phyloP scores from a whole-genome alignment of 2,888 invertebrate species.

The Oxycera nigricornis region DNA sequence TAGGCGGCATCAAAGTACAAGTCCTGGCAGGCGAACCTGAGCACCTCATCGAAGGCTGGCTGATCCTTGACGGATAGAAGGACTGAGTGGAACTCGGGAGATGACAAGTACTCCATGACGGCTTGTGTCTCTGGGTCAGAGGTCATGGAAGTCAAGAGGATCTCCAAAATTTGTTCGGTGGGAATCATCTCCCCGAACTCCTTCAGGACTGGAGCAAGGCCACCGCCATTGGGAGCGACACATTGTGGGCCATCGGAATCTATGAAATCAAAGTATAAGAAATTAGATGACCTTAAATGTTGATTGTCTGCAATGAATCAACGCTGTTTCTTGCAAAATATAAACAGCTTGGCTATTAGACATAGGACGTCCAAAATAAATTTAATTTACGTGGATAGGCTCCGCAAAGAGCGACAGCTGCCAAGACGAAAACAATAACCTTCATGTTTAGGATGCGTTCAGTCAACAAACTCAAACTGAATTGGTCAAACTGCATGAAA shows the following conservation, averaged over 20 bases:
- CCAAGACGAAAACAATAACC: not conserved
- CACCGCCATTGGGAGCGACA: slow-evolving; percentile 45
- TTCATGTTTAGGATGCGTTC: not conserved
- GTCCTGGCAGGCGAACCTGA: slow-evolving; percentile 36
- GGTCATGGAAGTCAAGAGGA: slow-evolving; percentile 41
- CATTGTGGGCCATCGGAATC: slow-evolving; percentile 43
- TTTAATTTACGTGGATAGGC: too few species aligned
- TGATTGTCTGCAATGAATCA: too few species aligned
- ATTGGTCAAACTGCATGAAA: too few species aligned
- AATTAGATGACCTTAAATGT: too few species aligned
- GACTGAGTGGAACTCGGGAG: slow-evolving; percentile 41
- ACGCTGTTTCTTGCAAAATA: too few species aligned
- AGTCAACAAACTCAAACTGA: too few species aligned
- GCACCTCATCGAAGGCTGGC: slow-evolving; percentile 35
- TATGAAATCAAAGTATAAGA: too few species aligned
- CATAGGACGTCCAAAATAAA: too few species aligned
- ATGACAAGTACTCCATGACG: slow-evolving; percentile 42
- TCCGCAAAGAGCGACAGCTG: too few species aligned
- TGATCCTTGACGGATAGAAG: slow-evolving; percentile 12
- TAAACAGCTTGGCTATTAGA: too few species aligned
- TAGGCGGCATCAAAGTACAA: slow-evolving; percentile 39
- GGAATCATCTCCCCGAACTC: slow-evolving; percentile 39
- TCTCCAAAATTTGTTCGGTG: slow-evolving; percentile 39
- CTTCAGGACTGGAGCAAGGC: slow-evolving; percentile 40
- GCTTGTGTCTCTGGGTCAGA: slow-evolving; percentile 43